Base-by-base conservation (phyloP, 1,140 invertebrate species). In the Arctopsyche grandis region DNA sequence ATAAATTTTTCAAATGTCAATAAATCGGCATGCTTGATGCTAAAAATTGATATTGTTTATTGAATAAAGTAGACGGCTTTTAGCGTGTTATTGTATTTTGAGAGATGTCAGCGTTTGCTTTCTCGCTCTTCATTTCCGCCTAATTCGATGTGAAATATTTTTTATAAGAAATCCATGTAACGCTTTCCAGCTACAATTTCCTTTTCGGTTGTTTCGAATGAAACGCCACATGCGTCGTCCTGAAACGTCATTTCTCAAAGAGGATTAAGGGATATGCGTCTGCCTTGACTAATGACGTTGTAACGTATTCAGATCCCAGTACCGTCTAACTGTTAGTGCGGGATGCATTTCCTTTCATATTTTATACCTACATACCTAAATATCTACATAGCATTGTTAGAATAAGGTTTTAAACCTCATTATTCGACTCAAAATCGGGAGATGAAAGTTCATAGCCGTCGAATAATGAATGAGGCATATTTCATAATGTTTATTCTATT, bases 221-320 rank as follows among this genome's bases (percentile, higher is more conserved):
- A 66, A 66, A 66, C 63, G 63, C 21, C 63, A 14, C 63, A 24
- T 66, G 63, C 63, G 19, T 66, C 24, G 63, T 22, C 26, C 24
- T 66, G 63, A 12, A 66, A 66, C 63, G 63, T 66, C 63, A 66
- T 66, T 66, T 66, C 63, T 66, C 63, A 66, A 66, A 66, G 63
- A 9, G 63, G 63, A 66, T 66, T 66, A 66, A 66, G 63, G 63
- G 63, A 66, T 66, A 66, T 66, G 63, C 63, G 63, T 66, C 63
- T 66, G 63, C 22, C 63, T 66, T 66, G 63, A 66, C 63, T 66
- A 66, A 66, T 66, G 63, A 66, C 63, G 63, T 66, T 66, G 63
- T 66, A 66, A 66, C 63, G 63, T 66, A 66, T 66, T 66, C 63
- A 66, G 24, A 66, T 66, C 63, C 14, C 9, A 19, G 19, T 22